phyloP scores from a whole-genome alignment of 2,797 vertebrate species.

The Podarcis lilfordi region DNA sequence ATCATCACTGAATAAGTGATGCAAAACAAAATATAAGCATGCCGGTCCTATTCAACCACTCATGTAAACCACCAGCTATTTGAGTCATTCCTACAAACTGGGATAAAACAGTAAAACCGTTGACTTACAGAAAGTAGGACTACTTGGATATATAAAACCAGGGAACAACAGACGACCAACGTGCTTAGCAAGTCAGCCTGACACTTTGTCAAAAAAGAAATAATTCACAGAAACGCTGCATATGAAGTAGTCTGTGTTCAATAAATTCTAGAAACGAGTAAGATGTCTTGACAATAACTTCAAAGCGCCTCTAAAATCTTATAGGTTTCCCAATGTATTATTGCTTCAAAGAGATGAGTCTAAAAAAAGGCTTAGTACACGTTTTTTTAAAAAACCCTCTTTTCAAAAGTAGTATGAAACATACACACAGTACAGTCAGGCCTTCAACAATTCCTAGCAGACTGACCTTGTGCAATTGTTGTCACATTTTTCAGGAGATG shows the following conservation, averaged over 20 bases:
- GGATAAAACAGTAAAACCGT: fast-evolving
- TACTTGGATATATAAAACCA: slow-evolving; percentile 1
- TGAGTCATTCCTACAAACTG: slow-evolving; percentile 12
- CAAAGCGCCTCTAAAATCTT: neutral
- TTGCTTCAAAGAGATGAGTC: neutral
- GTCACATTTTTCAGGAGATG: slow-evolving; percentile 6
- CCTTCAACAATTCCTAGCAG: neutral
- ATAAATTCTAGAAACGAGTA: neutral
- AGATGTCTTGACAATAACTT: neutral
- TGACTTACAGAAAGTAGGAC: neutral
- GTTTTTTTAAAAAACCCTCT: neutral
- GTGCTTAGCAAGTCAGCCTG: neutral
- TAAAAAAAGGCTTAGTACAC: neutral
- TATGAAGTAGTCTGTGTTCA: neutral
- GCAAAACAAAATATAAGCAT: slow-evolving; percentile 12
- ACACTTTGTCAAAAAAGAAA: neutral
- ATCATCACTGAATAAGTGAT: neutral
- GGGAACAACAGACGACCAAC: slow-evolving; percentile 4
- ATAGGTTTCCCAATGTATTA: neutral
- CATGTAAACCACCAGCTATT: neutral
- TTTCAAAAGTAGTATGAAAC: neutral
- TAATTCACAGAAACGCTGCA: neutral
- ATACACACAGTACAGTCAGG: neutral
- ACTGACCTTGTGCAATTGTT: slow-evolving; percentile 6
- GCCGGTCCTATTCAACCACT: slow-evolving; percentile 8